These are phyloP conservation scores for Perizoma affinitatum DNA, from an alignment of 2,888 invertebrate species.

Conservation along the genomic window DNA sequence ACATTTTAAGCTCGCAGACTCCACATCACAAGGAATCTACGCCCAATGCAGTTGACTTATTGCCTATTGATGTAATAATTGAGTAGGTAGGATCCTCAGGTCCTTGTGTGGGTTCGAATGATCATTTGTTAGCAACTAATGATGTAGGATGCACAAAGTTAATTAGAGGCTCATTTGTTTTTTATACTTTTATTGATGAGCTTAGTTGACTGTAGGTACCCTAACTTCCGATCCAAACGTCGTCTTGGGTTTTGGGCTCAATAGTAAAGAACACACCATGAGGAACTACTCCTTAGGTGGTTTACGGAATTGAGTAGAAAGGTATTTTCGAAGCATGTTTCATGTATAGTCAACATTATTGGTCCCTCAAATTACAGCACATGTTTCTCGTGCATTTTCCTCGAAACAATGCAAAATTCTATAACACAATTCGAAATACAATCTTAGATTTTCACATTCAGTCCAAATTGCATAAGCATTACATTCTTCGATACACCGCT, in stretches of 20 bases:
- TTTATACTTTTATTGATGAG: too few species aligned
- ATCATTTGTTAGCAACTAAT: conserved; percentile 33
- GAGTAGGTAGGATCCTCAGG: conserved; percentile 48
- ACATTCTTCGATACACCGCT: neutral
- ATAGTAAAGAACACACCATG: too few species aligned
- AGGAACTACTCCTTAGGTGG: too few species aligned
- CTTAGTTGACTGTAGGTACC: too few species aligned
- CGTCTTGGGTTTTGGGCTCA: too few species aligned
- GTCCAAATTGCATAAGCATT: conserved; percentile 14
- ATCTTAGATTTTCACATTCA: conserved; percentile 1
- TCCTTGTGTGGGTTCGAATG: conserved; percentile 46
- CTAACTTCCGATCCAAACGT: too few species aligned
- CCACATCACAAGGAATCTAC: conserved; percentile 31
- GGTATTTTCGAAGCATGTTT: too few species aligned
- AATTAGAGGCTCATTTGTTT: conserved; percentile 10
- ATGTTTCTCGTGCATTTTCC: conserved; percentile 4
- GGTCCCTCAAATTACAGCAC: neutral
- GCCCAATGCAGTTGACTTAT: conserved; percentile 48
- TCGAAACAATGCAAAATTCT: conserved; percentile 6
- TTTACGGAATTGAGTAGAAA: too few species aligned
- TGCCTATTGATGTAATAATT: conserved; percentile 47
- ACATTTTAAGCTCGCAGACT: conserved; percentile 6
- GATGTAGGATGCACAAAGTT: conserved; percentile 34
- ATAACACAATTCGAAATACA: neutral
- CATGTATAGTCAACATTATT: too few species aligned